A percentile compares a stretch with the other conserved stretches of the same genome.
Conservation (phyloP, 2,113 vertebrate species). For the Alethe diademata region DNA sequence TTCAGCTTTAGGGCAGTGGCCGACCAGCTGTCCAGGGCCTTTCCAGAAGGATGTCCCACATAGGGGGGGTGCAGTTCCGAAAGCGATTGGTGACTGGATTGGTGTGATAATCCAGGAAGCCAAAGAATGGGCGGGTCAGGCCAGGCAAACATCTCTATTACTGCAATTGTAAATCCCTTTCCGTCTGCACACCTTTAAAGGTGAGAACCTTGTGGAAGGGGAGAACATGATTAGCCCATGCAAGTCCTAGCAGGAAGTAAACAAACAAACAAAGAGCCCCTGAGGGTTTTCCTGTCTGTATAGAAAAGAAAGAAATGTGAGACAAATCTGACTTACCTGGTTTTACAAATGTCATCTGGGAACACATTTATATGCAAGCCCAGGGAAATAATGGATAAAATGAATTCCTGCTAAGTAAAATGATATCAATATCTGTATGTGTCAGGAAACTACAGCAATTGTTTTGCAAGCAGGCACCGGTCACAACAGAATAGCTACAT, state of each 20-base stretch:
- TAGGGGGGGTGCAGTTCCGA: accelerated
- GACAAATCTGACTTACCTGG: background rate
- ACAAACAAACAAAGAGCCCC: background rate
- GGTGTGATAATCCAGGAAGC: background rate
- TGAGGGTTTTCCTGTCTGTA: background rate
- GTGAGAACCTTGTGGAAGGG: background rate
- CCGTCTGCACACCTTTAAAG: background rate
- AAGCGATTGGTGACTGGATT: background rate
- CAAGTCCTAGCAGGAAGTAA: background rate
- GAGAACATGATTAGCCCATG: background rate
- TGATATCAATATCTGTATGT: background rate
- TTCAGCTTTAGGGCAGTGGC: background rate
- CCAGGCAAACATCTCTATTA: background rate
- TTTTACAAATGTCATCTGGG: background rate
- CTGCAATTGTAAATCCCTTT: background rate
- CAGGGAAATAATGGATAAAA: background rate
- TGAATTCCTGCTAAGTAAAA: background rate
- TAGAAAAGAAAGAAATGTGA: background rate
- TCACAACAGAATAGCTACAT: background rate
- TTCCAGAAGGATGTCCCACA: background rate
- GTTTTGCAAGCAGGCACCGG: background rate
- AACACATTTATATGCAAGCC: background rate
- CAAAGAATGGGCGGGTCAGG: background rate
- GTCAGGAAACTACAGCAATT: background rate
- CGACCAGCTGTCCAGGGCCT: background rate